Conservation (phyloP, 2,113 vertebrate species). For the Cinclus cinclus region DNA sequence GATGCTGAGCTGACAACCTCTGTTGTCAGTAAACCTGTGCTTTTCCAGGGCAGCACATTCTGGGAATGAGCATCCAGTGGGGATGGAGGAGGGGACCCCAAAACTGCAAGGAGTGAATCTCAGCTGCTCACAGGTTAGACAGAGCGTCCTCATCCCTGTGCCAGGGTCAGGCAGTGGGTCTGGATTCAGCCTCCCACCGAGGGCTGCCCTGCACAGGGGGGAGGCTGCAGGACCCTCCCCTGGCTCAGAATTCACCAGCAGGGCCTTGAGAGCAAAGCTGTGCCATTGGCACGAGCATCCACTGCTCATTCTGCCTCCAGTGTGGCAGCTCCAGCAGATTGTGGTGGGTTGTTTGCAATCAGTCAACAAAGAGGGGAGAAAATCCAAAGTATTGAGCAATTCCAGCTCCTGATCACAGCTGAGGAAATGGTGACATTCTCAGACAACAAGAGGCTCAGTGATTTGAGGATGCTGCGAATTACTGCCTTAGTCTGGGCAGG, state of each 20-base stretch:
- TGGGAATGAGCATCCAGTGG: rapidly evolving
- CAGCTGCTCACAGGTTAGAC: not conserved
- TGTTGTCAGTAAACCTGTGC: not conserved
- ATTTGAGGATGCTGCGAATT: not conserved
- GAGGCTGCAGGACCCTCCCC: not conserved
- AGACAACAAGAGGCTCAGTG: not conserved
- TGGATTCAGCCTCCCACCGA: not conserved
- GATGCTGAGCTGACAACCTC: too few species aligned
- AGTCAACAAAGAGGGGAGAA: not conserved
- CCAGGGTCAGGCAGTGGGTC: not conserved
- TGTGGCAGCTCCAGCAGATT: not conserved
- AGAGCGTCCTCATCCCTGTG: not conserved
- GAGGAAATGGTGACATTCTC: not conserved
- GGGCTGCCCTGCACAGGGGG: not conserved
- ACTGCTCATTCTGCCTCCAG: not conserved
- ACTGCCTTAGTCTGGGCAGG: not conserved
- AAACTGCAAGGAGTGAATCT: not conserved
- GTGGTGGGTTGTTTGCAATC: not conserved
- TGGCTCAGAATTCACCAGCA: not conserved
- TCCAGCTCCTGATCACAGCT: not conserved
- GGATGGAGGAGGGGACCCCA: not conserved
- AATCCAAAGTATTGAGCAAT: not conserved
- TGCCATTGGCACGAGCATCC: not conserved
- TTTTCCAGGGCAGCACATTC: not conserved
- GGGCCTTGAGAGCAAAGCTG: not conserved